Evolutionary conservation across 2,888 invertebrate species (phyloP), one percentile per base, ranked within the genome.

Genomic region (Nezara viridula): DNA sequence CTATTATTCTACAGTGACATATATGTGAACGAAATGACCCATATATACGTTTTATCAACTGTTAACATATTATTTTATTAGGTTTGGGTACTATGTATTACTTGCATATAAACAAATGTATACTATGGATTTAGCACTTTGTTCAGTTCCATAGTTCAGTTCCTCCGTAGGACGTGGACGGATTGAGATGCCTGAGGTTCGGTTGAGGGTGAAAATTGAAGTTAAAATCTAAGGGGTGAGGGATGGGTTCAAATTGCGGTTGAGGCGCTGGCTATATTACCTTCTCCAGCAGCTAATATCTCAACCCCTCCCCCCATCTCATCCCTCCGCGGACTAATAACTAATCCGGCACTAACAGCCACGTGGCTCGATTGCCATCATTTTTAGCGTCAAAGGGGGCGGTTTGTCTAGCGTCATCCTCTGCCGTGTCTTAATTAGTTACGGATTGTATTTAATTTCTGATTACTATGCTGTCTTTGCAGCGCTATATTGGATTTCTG

Each of bases 161-260:
- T n/a, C n/a, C n/a, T n/a, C n/a, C n/a, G n/a, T n/a, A 24, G 24
- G 21, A 27, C 27, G 10, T 32, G 9, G 60, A 32, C 2, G 27
- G 60, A 27, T 60, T 32, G 60, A 60, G 60, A 60, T 27, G 60
- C 60, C 27, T 60, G 4, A 16, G 16, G 27, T 32, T 27, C 7
- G 60, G 60, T 32, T 60, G 27, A 60, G 60, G 60, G 60, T 60
- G 60, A 60, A 60, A 60, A 77, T 77, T 77, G 40, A 77, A 77
- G 40, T 77, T 40, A 77, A 77, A 77, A 77, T 21, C 21, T 37
- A 32, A 40, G 40, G 40, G 24, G 19, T 24, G 19, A 24, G 27
- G 24, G 40, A 77, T 37, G 40, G 40, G 77, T 10, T 44, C 40
- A 40, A 44, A 37, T 44, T 77, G 77, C 37, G 77, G 77, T 27